Base-by-base conservation (phyloP, 2,113 vertebrate genomes). In the Dolichotis patagonum region DNA sequence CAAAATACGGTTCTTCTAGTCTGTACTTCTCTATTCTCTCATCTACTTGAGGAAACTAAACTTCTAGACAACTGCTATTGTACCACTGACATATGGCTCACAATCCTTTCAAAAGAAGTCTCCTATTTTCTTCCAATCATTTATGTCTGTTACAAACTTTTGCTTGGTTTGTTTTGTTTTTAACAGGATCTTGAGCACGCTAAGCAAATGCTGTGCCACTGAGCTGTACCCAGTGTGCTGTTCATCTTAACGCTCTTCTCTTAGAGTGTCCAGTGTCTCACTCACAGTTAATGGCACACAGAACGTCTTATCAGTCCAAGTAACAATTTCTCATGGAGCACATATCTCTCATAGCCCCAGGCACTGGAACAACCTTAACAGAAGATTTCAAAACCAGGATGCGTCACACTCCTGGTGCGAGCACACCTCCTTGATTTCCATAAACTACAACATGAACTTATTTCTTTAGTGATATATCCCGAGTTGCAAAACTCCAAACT, bases 81-180 rank as follows among this genome's bases (percentile, higher is more conserved):
- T 58, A 22, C n/a, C 38, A 49, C 28, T 77, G n/a, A 83, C 43
- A 52, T 69, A 14, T 52, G 75, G 26, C n/a, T 28, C 20, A 73
- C 19, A n/a, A 49, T 63, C 20, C 14, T 86, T 86, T 85, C 38
- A 52, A 87, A 90, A 90, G 24, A 77, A 77, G 73, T 49, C 80
- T 14, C 62, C 46, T 92, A 38, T 71, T 86, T 96, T 60, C 54
- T 88, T 91, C 56, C 49, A 93, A 14, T 75, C 28, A 93, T n/a
- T 96, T 54, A 14, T 62, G 5, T 73, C 54, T n/a, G 7, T 58
- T 88, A 77, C 9, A 94, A n/a, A 85, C 19, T 11, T 96, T 88
- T 90, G 38, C 38, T 90, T 81, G 17, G 30, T 65, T 30, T 73
- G 22, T 52, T 52, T n/a, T 69, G 24, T 26, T 20, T 52, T 26